Evolutionary conservation across 2,113 vertebrate species (phyloP).

Genomic region (Mirounga angustirostris): DNA sequence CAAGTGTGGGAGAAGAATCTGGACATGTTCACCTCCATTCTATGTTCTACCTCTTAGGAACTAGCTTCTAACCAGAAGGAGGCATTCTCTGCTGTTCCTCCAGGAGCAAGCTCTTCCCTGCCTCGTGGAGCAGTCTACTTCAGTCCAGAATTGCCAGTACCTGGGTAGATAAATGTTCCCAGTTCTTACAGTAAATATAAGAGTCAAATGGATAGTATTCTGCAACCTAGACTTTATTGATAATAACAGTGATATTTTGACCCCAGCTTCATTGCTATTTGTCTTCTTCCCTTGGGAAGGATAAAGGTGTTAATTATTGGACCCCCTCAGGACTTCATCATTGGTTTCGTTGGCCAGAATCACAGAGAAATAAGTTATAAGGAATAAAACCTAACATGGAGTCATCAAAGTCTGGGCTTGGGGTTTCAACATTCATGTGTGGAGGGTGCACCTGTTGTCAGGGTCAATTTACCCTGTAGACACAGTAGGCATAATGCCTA

Average conservation of each 20-base stretch:
- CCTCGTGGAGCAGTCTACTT: neutral
- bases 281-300: neutral
- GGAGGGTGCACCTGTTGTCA: neutral
- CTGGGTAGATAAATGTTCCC: neutral
- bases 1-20: too few relatives aligned
- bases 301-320: neutral
- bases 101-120: neutral
- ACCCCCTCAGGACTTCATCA: neutral
- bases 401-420: neutral
- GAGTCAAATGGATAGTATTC: neutral
- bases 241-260: neutral
- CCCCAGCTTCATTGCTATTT: neutral
- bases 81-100: neutral
- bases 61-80: neutral
- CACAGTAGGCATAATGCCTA: neutral
- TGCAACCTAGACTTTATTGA: neutral
- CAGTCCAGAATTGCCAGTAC: too few relatives aligned
- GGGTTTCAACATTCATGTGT: neutral
- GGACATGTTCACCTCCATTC: neutral
- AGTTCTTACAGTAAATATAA: neutral
- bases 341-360: neutral
- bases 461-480: too few relatives aligned
- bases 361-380: neutral
- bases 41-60: rapidly evolving
- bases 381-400: neutral